These are phyloP conservation scores for Epinotia demarniana DNA, from an alignment of 2,888 invertebrate genomes.

Conservation along the genomic window DNA sequence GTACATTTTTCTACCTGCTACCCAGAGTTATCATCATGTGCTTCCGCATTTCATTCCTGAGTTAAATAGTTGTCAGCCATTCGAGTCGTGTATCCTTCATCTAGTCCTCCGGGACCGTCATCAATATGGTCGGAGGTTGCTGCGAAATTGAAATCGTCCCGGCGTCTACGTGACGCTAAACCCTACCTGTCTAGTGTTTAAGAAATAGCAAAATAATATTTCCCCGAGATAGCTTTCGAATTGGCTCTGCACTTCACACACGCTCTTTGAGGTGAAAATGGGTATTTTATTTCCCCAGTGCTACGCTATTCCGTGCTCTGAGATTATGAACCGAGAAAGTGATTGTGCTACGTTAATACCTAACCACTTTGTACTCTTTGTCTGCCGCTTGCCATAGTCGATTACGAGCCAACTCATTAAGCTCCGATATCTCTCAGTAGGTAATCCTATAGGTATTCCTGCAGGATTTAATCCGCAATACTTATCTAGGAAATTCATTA, in stretches of 20 bases:
- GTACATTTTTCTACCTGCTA: background rate
- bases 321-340: constrained; percentile 30
- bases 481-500: constrained; percentile 65
- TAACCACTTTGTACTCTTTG: constrained; percentile 14
- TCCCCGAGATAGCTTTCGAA: constrained; percentile 62
- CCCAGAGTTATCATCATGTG: constrained; percentile 1
- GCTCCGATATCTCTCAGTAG: constrained; percentile 24
- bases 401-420: constrained; percentile 24
- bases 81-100: constrained; percentile 57
- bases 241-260: constrained; percentile 57
- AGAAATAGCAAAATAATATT: constrained; percentile 75
- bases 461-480: constrained; percentile 39
- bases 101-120: constrained; percentile 58
- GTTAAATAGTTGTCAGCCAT: constrained; percentile 47
- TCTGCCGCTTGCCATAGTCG: constrained; percentile 18
- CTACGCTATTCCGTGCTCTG: constrained; percentile 26
- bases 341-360: constrained; percentile 17
- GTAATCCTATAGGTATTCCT: constrained; percentile 33
- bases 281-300: constrained; percentile 54
- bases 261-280: constrained; percentile 73
- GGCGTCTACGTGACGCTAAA: constrained; percentile 75
- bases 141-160: constrained; percentile 76
- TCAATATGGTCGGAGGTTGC: constrained; percentile 62
- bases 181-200: constrained; percentile 63
- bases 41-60: constrained; percentile 7